Evolutionary conservation across 1,140 invertebrate species (phyloP).

Genomic region (Dolichoris vasculosae): DNA sequence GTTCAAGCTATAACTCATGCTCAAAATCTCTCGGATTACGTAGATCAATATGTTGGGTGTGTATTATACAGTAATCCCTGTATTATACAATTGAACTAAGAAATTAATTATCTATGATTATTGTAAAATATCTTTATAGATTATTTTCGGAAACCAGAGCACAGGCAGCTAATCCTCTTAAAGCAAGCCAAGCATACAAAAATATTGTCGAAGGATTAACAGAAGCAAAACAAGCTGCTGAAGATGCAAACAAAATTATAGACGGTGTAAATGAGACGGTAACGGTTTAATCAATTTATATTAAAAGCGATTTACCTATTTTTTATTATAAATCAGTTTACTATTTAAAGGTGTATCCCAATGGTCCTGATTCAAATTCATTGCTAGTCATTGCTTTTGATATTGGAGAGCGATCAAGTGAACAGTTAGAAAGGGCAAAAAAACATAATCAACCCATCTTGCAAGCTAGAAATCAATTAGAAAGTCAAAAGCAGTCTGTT

Average conservation of each 20-base stretch:
- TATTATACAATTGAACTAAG: neutral
- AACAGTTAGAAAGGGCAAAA: constrained; percentile 70
- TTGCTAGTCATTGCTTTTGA: constrained; percentile 70
- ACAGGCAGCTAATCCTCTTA: constrained; percentile 81
- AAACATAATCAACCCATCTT: constrained; percentile 63
- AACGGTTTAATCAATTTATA: neutral
- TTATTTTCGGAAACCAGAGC: constrained; percentile 81
- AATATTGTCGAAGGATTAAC: constrained; percentile 83
- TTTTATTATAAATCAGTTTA: constrained; percentile 9
- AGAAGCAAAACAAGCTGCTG: constrained; percentile 79
- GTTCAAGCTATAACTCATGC: constrained; percentile 81
- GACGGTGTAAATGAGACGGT: constrained; percentile 77
- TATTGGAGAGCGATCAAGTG: constrained; percentile 70
- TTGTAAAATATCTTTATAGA: constrained; percentile 67
- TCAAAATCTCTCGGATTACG: constrained; percentile 77
- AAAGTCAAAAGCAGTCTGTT: constrained; percentile 72
- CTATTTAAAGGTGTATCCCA: constrained; percentile 60
- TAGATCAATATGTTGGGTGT: constrained; percentile 78
- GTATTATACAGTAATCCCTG: constrained; percentile 57
- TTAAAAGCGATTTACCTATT: neutral
- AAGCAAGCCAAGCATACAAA: constrained; percentile 88
- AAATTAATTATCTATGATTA: constrained; percentile 21
- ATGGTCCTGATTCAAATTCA: constrained; percentile 64
- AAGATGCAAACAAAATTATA: constrained; percentile 79
- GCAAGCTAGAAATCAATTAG: constrained; percentile 62